A percentile compares a stretch with the other conserved stretches of the same genome.
phyloP scores from a whole-genome alignment of 2,797 vertebrate species.

The Microchirus variegatus region DNA sequence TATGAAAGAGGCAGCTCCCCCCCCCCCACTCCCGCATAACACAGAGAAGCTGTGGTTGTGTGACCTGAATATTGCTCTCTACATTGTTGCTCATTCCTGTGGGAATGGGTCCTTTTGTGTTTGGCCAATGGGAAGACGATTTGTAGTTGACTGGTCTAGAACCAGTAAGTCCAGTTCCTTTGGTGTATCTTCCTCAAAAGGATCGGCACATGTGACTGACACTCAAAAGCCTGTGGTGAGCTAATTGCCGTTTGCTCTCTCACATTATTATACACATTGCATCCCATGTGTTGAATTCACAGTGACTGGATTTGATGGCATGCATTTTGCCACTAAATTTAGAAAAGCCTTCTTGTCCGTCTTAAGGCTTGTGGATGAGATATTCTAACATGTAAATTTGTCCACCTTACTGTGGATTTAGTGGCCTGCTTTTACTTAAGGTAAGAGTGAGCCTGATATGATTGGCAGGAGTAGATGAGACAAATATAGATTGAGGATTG shows the following conservation, averaged over 20 bases:
- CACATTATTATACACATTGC: conserved; percentile 12
- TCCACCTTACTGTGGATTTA: background rate
- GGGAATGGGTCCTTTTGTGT: conserved; percentile 68
- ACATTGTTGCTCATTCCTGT: conserved; percentile 58
- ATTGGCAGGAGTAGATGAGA: background rate
- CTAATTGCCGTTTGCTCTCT: conserved; percentile 38
- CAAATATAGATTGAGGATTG: background rate
- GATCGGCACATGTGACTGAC: conserved; percentile 44
- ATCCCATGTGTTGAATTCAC: background rate
- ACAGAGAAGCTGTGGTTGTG: conserved; percentile 38
- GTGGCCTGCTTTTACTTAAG: no score
- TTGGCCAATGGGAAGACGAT: conserved; percentile 64
- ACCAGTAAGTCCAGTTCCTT: conserved; percentile 47
- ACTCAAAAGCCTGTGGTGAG: conserved; percentile 42
- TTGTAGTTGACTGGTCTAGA: conserved; percentile 60
- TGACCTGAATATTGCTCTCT: conserved; percentile 70
- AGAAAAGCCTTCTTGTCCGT: no score
- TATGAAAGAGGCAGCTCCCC: conserved; percentile 1
- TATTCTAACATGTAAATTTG: background rate
- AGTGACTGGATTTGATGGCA: background rate
- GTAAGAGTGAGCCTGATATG: background rate
- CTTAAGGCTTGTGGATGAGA: background rate
- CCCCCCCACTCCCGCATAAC: background rate
- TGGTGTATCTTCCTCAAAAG: conserved; percentile 50
- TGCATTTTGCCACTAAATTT: background rate